Conservation (phyloP, 2,888 invertebrate species). For the Anoplius nigerrimus region DNA sequence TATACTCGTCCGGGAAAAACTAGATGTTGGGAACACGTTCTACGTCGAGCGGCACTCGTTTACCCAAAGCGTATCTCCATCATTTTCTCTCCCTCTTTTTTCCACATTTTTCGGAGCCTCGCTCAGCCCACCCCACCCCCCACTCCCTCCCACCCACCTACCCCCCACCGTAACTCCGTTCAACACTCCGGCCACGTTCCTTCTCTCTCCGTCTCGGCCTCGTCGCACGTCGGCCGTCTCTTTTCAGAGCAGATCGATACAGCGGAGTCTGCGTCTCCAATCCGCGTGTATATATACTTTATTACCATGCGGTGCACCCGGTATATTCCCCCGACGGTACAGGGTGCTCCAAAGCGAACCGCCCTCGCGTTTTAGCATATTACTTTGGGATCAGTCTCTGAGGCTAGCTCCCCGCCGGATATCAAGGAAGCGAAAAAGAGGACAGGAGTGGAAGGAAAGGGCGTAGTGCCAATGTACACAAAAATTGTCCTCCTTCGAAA, state of each 20-base stretch:
- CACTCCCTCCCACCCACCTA: background rate
- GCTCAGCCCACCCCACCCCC: background rate
- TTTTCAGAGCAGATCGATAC: conserved; percentile 68
- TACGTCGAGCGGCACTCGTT: background rate
- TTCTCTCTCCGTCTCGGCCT: conserved; percentile 30
- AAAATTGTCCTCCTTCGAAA: no score
- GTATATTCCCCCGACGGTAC: conserved; percentile 52
- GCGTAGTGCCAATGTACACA: background rate
- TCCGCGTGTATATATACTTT: conserved; percentile 57
- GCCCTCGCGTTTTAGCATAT: conserved; percentile 33
- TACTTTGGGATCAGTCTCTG: conserved; percentile 12
- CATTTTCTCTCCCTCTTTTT: background rate
- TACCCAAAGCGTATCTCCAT: background rate
- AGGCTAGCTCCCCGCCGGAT: background rate
- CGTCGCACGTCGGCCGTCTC: conserved; percentile 46
- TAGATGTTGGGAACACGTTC: conserved; percentile 2
- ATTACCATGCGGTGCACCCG: conserved; percentile 61
- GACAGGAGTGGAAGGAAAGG: background rate
- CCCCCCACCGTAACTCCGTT: background rate
- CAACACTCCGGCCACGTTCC: background rate
- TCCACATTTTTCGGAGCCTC: background rate
- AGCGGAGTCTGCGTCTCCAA: conserved; percentile 74
- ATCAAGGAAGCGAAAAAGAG: conserved; percentile 8
- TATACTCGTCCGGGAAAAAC: conserved; percentile 12
- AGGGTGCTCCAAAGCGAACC: conserved; percentile 43